Evolutionary conservation across 1,140 invertebrate species (phyloP).

Genomic region (Plectus sambesii): DNA sequence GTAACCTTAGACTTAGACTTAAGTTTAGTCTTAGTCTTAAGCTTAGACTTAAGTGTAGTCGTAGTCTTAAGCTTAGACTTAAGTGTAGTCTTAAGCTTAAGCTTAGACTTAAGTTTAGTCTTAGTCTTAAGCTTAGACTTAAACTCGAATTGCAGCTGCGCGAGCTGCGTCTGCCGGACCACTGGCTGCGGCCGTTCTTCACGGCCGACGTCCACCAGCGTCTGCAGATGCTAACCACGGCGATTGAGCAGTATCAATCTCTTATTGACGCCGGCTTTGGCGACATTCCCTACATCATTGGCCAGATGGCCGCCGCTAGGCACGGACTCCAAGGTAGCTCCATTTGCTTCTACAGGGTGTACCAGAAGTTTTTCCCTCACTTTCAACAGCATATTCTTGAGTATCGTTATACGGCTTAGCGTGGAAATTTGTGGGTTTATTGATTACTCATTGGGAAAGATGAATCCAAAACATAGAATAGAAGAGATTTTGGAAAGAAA

Average conservation of each 20-base stretch:
- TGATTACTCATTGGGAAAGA: too few species aligned
- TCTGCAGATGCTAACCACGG: constrained; percentile 26
- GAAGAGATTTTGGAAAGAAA: too few species aligned
- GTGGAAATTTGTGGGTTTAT: too few species aligned
- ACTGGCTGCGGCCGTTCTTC: constrained; percentile 26
- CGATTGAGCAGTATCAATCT: constrained; percentile 24
- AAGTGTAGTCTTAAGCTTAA: background rate
- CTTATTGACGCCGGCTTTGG: constrained; percentile 13
- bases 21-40: constrained; percentile 18
- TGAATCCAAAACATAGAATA: constrained; percentile 28
- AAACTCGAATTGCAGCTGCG: constrained; percentile 5
- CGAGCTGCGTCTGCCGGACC: constrained; percentile 2
- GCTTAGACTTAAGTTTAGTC: constrained; percentile 17
- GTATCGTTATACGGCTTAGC: too few species aligned
- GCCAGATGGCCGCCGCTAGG: constrained; percentile 25
- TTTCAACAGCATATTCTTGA: too few species aligned
- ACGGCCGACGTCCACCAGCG: constrained; percentile 24
- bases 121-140: too few species aligned
- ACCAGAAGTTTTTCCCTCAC: constrained; percentile 11
- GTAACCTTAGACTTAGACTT: constrained; percentile 10
- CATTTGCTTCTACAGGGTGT: constrained; percentile 28
- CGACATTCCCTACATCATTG: constrained; percentile 25
- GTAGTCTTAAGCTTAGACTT: background rate
- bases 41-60: background rate
- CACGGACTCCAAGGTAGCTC: too few species aligned